Evolutionary conservation across 2,797 vertebrate species (phyloP).

Genomic region (Anabacerthia variegaticeps): DNA sequence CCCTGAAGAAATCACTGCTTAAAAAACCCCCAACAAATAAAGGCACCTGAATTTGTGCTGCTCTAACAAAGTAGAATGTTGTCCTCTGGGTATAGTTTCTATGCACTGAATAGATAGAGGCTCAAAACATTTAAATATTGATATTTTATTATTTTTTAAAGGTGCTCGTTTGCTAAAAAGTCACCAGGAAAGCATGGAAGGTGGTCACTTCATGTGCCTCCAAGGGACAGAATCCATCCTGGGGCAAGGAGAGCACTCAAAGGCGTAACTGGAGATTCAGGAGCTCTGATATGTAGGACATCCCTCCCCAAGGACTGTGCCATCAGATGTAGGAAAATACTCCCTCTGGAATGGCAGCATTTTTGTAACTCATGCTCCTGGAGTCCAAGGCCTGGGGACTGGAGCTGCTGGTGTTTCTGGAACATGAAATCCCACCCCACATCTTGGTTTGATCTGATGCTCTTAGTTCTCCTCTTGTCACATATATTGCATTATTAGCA

Average conservation of each 20-base stretch:
- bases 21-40: background rate
- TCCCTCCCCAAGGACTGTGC: background rate
- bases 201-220: background rate
- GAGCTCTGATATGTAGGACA: background rate
- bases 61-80: background rate
- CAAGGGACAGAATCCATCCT: background rate
- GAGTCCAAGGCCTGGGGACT: background rate
- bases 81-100: background rate
- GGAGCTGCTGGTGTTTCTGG: background rate
- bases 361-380: background rate
- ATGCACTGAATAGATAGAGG: background rate
- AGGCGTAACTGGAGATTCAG: background rate
- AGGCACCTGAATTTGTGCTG: background rate
- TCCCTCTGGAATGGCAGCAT: background rate
- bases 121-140: background rate
- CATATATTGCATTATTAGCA: background rate
- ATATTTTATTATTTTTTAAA: background rate
- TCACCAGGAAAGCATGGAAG: background rate
- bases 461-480: background rate
- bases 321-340: background rate
- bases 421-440: background rate
- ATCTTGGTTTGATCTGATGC: background rate
- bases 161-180: background rate
- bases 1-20: background rate
- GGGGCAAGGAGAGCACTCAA: background rate